Evolutionary conservation across 30 jellyfish, hydroid and myxozoan species (phyloP).

Genomic region (Aurelia aurita): DNA sequence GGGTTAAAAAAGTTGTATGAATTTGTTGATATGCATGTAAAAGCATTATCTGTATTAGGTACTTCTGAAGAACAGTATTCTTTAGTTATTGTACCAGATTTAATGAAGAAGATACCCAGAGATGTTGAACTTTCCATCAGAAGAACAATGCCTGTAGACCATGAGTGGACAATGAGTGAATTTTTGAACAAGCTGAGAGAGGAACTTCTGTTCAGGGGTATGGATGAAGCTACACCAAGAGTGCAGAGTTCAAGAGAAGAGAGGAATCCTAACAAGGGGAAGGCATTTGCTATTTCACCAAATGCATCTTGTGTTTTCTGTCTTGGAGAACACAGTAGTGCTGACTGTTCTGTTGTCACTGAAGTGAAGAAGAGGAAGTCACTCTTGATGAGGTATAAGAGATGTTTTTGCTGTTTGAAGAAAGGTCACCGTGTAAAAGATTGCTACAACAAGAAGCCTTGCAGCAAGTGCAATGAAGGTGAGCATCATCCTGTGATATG

Average conservation of each 20-base stretch:
- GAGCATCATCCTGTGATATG: conserved; percentile 43
- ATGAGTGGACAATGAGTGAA: conserved; percentile 39
- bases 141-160: conserved; percentile 50
- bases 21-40: conserved; percentile 36
- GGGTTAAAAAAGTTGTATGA: conserved; percentile 48
- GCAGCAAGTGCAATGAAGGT: conserved; percentile 50
- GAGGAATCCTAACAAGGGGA: conserved; percentile 41
- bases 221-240: conserved; percentile 46
- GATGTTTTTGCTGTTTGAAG: conserved; percentile 47
- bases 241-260: conserved; percentile 42
- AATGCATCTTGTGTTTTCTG: conserved; percentile 30
- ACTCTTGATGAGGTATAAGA: conserved; percentile 7
- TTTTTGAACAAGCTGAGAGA: conserved; percentile 46
- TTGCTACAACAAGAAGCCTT: conserved; percentile 44
- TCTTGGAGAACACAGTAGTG: conserved; percentile 54
- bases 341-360: conserved; percentile 17
- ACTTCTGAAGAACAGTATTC: too few relatives aligned
- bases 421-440: conserved; percentile 37
- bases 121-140: conserved; percentile 48
- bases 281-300: conserved; percentile 49
- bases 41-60: conserved; percentile 33
- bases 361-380: conserved; percentile 41
- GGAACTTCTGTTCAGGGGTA: conserved; percentile 57
- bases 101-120: too few relatives aligned
- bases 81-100: too few relatives aligned